Conservation (phyloP, 2,888 invertebrate genomes). For the Luperina testacea region DNA sequence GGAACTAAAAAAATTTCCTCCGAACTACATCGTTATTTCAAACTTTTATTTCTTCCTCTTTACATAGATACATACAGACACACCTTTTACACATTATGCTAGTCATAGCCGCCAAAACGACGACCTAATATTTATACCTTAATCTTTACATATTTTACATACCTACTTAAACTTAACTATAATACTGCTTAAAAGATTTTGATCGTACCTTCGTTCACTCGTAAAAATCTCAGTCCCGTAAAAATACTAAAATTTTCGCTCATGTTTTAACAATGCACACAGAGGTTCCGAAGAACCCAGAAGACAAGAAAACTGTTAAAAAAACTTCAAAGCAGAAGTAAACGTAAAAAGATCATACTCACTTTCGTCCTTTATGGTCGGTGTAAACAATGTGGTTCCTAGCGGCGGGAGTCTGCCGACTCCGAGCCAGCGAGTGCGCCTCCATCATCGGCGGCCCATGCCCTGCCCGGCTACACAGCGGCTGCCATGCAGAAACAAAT, state of each 20-base stretch:
- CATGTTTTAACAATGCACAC: conserved; percentile 23
- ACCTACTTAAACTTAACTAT: not conserved
- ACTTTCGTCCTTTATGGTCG: conserved; percentile 89
- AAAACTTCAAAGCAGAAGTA: conserved; percentile 8
- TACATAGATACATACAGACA: not conserved
- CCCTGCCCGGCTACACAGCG: conserved; percentile 57
- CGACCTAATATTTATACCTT: not conserved
- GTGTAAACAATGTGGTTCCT: conserved; percentile 89
- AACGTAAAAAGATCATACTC: conserved; percentile 72
- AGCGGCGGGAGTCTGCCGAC: conserved; percentile 81
- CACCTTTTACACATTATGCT: not conserved
- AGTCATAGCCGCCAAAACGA: not conserved
- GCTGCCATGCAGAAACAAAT: conserved; percentile 64
- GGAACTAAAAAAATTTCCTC: not conserved
- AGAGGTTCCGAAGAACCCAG: not conserved
- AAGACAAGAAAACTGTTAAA: conserved; percentile 4
- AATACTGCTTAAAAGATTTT: conserved; percentile 28
- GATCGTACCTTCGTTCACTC: conserved; percentile 27
- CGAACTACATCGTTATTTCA: conserved; percentile 1
- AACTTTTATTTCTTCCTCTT: conserved; percentile 9
- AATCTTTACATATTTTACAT: conserved; percentile 14
- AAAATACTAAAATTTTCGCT: conserved; percentile 36
- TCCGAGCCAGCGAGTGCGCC: conserved; percentile 80
- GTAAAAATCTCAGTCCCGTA: conserved; percentile 38
- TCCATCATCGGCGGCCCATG: conserved; percentile 79